Base-by-base conservation (phyloP, 1,140 invertebrate species). In the Cydia strobilella region DNA sequence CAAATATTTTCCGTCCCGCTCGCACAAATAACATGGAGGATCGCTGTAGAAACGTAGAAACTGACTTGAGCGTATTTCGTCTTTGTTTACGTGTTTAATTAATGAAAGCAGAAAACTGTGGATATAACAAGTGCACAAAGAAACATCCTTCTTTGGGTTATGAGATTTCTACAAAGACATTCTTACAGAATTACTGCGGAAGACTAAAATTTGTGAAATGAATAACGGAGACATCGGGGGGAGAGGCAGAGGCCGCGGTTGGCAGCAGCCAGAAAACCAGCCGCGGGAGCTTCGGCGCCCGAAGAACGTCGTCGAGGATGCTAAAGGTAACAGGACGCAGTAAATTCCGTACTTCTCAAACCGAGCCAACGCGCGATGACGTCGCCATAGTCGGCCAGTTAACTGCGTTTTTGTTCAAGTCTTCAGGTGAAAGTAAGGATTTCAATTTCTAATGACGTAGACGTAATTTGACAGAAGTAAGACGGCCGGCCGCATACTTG, bases 31-130 rank as follows among this genome's bases (percentile, higher is more conserved):
- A 85, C 75, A 82, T 85, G 84, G 82, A 77, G 83, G 83, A 82
- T 81, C 81, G 78, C 79, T 80, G 82, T 90, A 80, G 80, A 80
- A 82, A 84, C 82, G 82, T 90, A 80, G 80, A 80, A 82, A 84
- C 82, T 80, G 82, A 82, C 82, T 77, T 79, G 77, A 82, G 78
- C 83, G 78, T 84, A 79, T 86, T 88, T 87, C n/a, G 86, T 85
- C 89, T 92, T 90, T 92, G 90, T 92, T 92, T 92, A 92, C 89
- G 90, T 92, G 90, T 92, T 89, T 87, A 85, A 85, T 72, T 73
- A 62, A 48, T 73, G 77, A 82, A 74, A 65, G 74, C 74, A 78
- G 84, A 79, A 78, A 79, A 85, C 77, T 78, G 75, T 63, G 45
- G 75, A 77, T 74, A 63, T 78, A 76, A 80, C 75, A 69, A 69